Base-by-base conservation (phyloP, 2,113 vertebrate genomes). In the Gopherus flavomarginatus region DNA sequence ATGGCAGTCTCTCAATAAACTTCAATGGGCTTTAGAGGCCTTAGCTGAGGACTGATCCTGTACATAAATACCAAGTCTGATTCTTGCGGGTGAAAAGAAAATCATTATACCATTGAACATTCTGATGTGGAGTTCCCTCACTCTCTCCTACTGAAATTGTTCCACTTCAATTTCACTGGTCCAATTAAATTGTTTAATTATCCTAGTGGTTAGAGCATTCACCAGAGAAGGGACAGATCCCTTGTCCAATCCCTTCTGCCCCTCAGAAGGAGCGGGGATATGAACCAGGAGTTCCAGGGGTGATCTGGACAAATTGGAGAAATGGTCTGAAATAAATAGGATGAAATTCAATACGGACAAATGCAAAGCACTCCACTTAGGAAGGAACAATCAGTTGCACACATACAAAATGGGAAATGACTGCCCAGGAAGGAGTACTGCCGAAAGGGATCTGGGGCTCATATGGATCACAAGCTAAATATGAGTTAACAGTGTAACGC, bases 61-160 rank as follows among this genome's bases (percentile, higher is more conserved):
- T 47, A 89, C 1, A 3, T 62, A 92, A 95, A 92, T 10, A 47
- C 50, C 89, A 95, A 89, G 26, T 81, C 50, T 77, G 88, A 88
- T 79, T 96, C 86, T 92, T 96, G 42, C 65, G 96, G 96, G 94
- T 84, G 94, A 12, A 44, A 97, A 83, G 92, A 87, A 96, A 96
- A 93, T 87, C 92, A 95, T 90, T 9, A 19, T 2, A 31, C 35
- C 3, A 69, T 69, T 35, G 62, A n/a, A 8, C n/a, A n/a, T 19
- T 19, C 35, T n/a, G 16, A 72, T 22, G 5, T 38, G 65, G n/a
- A 9, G 65, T 19, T 38, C 19, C 65, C n/a, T 72, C 65, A 38
- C 65, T 11, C 65, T 38, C 9, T 72, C 65, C 65, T 11, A 38
- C 5, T 72, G 35, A 38, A 38, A n/a, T 72, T 38, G n/a, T 72